Conservation (phyloP, 2,888 invertebrate genomes). For the Drosophila parthenogenetica region DNA sequence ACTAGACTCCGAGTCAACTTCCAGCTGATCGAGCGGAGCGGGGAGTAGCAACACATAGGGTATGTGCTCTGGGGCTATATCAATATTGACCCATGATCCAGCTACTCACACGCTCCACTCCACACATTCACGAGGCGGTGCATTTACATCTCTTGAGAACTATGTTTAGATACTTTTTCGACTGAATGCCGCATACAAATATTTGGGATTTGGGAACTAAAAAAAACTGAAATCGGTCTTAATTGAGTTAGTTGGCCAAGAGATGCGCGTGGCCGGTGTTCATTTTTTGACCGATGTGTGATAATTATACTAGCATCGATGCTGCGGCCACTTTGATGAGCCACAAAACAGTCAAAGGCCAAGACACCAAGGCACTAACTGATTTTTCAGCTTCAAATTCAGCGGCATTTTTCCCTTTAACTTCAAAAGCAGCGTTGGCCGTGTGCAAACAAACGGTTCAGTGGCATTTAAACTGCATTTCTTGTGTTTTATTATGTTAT, state of each 20-base stretch:
- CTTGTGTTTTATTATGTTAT: slow-evolving; percentile 8
- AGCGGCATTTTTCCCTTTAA: slow-evolving; percentile 58
- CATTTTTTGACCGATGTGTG: slow-evolving; percentile 78
- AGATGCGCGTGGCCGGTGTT: slow-evolving; percentile 78
- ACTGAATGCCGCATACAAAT: slow-evolving; percentile 82
- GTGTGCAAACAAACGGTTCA: slow-evolving; percentile 77
- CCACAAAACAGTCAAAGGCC: slow-evolving; percentile 2
- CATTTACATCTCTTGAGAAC: slow-evolving; percentile 53
- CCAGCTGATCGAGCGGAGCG: slow-evolving; percentile 14
- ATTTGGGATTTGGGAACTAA: slow-evolving; percentile 62
- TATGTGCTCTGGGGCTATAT: slow-evolving; percentile 40
- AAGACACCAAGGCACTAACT: not conserved
- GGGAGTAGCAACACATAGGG: slow-evolving; percentile 3
- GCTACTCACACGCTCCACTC: slow-evolving; percentile 56
- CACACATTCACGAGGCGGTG: slow-evolving; percentile 12
- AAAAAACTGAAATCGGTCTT: slow-evolving; percentile 30
- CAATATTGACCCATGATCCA: slow-evolving; percentile 58
- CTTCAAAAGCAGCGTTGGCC: slow-evolving; percentile 53
- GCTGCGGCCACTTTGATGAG: slow-evolving; percentile 68
- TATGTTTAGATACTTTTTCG: slow-evolving; percentile 83
- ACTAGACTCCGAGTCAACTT: slow-evolving; percentile 25
- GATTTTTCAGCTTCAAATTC: slow-evolving; percentile 6
- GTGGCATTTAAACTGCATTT: slow-evolving; percentile 66
- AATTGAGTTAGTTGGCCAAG: slow-evolving; percentile 71
- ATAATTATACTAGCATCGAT: slow-evolving; percentile 69